Percentiles rank a stretch among this genome's conserved stretches.
These are phyloP conservation scores for Drosophila anomalata DNA, from an alignment of 2,888 invertebrate genomes.

Conservation along the genomic window DNA sequence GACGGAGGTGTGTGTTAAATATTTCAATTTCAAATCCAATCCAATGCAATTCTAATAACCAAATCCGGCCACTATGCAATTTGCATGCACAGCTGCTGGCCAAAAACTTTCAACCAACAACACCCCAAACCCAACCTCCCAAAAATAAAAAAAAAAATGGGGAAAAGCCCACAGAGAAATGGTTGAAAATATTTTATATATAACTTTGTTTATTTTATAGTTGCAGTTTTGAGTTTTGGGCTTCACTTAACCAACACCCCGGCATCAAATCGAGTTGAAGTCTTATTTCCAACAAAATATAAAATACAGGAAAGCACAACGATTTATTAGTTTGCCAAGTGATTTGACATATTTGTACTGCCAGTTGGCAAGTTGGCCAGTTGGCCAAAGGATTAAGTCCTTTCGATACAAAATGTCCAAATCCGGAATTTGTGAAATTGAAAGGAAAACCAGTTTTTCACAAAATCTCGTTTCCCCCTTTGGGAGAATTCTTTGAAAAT, in stretches of 20 bases:
- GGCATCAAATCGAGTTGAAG: not conserved
- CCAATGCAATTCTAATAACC: slow-evolving; percentile 73
- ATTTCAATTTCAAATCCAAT: slow-evolving; percentile 77
- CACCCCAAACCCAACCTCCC: not conserved
- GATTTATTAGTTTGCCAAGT: slow-evolving; percentile 2
- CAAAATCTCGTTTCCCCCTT: not conserved
- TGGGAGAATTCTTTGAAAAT: not conserved
- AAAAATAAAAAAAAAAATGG: not conserved
- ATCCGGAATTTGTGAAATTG: slow-evolving; percentile 2
- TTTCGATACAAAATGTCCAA: not conserved
- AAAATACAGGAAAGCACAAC: not conserved
- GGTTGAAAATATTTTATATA: slow-evolving; percentile 11
- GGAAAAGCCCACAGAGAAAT: not conserved
- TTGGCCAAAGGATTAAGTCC: not conserved
- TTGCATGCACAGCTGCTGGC: slow-evolving; percentile 58
- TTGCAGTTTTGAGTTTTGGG: not conserved
- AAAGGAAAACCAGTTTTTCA: not conserved
- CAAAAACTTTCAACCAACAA: slow-evolving; percentile 12
- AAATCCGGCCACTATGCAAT: slow-evolving; percentile 68
- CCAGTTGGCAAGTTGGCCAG: not conserved
- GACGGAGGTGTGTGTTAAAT: slow-evolving; percentile 66
- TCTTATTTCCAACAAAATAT: not conserved
- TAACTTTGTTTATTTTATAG: slow-evolving; percentile 9
- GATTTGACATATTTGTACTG: not conserved
- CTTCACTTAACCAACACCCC: not conserved